These are phyloP conservation scores for Helicorthomorpha holstii DNA, from an alignment of 1,140 invertebrate genomes.

Conservation along the genomic window DNA sequence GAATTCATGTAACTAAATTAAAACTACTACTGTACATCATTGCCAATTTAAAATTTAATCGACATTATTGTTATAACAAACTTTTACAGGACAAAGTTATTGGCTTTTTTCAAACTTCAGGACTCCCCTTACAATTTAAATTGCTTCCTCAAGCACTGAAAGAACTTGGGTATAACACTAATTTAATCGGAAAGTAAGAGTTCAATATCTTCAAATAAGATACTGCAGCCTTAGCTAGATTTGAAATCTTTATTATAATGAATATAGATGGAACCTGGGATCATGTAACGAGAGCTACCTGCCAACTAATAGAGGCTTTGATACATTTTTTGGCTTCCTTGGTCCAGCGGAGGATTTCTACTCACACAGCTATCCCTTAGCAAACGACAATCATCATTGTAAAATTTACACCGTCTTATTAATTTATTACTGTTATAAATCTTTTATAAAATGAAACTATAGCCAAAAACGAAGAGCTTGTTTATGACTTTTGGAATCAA, in stretches of 20 bases:
- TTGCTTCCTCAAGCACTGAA: neutral
- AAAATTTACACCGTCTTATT: too few species aligned
- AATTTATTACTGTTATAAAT: too few species aligned
- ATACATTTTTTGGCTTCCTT: conserved; percentile 22
- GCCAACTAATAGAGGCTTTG: conserved; percentile 23
- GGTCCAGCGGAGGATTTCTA: conserved; percentile 15
- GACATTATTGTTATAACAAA: too few species aligned
- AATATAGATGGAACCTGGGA: conserved; percentile 34
- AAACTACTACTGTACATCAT: too few species aligned
- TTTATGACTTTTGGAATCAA: too few species aligned
- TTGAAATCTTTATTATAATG: neutral
- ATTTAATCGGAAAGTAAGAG: conserved; percentile 14
- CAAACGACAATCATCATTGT: neutral
- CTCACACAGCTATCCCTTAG: conserved; percentile 2
- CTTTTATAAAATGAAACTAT: too few species aligned
- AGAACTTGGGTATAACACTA: neutral
- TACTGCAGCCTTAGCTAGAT: too few species aligned
- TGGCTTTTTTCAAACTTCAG: neutral
- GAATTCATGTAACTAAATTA: too few species aligned
- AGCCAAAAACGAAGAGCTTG: too few species aligned
- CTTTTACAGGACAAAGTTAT: neutral
- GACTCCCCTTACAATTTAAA: neutral
- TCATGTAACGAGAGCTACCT: conserved; percentile 22
- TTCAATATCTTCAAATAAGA: too few species aligned
- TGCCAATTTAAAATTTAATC: too few species aligned